Conservation (phyloP, 2,888 invertebrate species). For the Pedicia rivosa region DNA sequence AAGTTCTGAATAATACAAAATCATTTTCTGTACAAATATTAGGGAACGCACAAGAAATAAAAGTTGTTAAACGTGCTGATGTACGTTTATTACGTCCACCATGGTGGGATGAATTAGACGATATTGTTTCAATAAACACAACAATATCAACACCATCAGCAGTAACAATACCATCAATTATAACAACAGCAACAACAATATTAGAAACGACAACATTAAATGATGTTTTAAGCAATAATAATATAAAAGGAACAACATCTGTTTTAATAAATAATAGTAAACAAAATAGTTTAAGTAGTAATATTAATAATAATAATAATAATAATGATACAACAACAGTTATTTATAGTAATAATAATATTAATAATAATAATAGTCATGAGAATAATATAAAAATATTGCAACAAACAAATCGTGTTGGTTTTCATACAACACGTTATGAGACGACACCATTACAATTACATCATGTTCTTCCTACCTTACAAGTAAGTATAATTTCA, state of each 20-base stretch:
- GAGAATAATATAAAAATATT: conserved; percentile 7
- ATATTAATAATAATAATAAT: conserved; percentile 5
- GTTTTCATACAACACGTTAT: conserved; percentile 17
- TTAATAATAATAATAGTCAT: conserved; percentile 5
- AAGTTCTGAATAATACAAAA: conserved; percentile 47
- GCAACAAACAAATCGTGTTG: conserved; percentile 15
- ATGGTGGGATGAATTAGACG: conserved; percentile 91
- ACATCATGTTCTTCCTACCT: conserved; percentile 27
- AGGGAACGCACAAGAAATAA: conserved; percentile 25
- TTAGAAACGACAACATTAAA: not conserved
- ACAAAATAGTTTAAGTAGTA: not conserved
- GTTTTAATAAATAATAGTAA: conserved; percentile 3
- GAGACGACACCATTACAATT: conserved; percentile 19
- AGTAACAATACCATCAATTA: conserved; percentile 9
- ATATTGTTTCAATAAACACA: conserved; percentile 28
- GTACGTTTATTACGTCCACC: conserved; percentile 81
- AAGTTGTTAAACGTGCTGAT: conserved; percentile 71
- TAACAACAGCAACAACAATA: conserved; percentile 6
- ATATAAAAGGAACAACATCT: too few species aligned
- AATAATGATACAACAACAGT: conserved; percentile 14
- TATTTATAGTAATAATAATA: conserved; percentile 17
- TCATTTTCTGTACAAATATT: conserved; percentile 50
- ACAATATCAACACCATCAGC: conserved; percentile 6
- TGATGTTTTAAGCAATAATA: not conserved
- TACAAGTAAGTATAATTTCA: too few species aligned